Conservation (phyloP, 1,140 invertebrate genomes). For the Atta cephalotes region DNA sequence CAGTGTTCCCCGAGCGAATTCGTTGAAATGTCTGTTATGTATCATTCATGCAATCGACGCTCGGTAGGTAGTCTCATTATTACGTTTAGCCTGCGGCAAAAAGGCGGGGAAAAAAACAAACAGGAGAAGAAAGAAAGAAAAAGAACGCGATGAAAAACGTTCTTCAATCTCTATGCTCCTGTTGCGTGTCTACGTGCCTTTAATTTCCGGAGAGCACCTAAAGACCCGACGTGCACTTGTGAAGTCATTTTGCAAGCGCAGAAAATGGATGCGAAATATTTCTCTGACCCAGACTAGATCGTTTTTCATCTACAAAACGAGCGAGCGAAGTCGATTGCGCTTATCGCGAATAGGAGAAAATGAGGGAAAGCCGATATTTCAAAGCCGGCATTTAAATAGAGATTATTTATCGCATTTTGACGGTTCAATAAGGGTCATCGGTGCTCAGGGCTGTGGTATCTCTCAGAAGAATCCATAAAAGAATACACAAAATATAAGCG, state of each 20-base stretch:
- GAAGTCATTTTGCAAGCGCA: neutral
- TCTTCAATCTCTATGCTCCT: neutral
- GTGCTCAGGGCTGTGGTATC: neutral
- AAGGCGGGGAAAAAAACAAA: neutral
- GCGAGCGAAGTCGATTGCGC: neutral
- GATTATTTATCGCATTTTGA: neutral
- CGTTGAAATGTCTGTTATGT: conserved; percentile 29
- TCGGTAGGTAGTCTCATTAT: conserved; percentile 2
- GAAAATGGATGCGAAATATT: conserved; percentile 1
- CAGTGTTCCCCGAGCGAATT: neutral
- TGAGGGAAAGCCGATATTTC: conserved; percentile 2
- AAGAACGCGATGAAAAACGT: neutral
- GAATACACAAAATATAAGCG: neutral
- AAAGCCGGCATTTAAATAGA: neutral
- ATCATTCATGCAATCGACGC: conserved; percentile 42
- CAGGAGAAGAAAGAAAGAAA: neutral
- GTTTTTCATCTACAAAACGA: neutral
- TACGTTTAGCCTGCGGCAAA: neutral
- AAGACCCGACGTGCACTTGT: neutral
- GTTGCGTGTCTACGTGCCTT: neutral
- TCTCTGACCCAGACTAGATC: neutral
- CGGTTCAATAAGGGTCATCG: neutral
- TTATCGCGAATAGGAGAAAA: conserved; percentile 1
- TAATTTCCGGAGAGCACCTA: neutral
- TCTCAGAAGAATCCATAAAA: neutral